Evolutionary conservation across 2,888 invertebrate genomes (phyloP).

Genomic region (Callyntrura sp.): DNA sequence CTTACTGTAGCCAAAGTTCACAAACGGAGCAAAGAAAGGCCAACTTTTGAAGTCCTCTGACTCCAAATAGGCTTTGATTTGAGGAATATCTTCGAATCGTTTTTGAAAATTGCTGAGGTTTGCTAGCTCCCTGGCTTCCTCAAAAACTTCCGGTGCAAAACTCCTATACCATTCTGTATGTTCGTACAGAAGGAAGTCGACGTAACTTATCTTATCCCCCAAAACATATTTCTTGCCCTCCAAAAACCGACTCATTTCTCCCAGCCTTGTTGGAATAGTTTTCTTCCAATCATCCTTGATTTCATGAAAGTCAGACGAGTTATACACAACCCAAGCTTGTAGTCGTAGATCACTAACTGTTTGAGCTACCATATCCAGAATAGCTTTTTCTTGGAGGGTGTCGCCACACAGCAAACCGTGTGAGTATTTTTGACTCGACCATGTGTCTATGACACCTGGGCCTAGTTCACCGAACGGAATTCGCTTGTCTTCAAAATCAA

Average conservation of each 20-base stretch:
- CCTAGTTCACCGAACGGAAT: constrained; percentile 46
- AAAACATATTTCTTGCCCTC: constrained; percentile 57
- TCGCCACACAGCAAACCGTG: constrained; percentile 57
- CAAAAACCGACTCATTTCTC: constrained; percentile 59
- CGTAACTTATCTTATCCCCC: constrained; percentile 51
- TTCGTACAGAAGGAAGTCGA: constrained; percentile 61
- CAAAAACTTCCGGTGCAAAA: constrained; percentile 54
- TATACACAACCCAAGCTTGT: constrained; percentile 58
- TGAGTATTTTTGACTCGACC: constrained; percentile 57
- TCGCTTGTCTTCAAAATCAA: constrained; percentile 68
- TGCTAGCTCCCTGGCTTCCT: constrained; percentile 31
- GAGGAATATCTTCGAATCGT: constrained; percentile 52
- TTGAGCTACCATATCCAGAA: constrained; percentile 47
- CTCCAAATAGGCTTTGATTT: constrained; percentile 63
- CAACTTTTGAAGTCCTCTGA: constrained; percentile 51
- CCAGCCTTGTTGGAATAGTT: constrained; percentile 47
- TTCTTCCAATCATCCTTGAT: constrained; percentile 68
- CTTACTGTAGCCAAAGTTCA: constrained; percentile 57
- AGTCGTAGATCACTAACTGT: constrained; percentile 57
- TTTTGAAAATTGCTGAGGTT: constrained; percentile 56
- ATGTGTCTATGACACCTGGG: not conserved
- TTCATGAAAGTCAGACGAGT: constrained; percentile 58
- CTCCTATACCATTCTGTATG: constrained; percentile 33
- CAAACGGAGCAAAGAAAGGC: constrained; percentile 61
- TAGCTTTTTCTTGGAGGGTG: constrained; percentile 51